These are phyloP conservation scores for Psephotus haematonotus DNA, from an alignment of 2,113 vertebrate species.

Conservation along the genomic window DNA sequence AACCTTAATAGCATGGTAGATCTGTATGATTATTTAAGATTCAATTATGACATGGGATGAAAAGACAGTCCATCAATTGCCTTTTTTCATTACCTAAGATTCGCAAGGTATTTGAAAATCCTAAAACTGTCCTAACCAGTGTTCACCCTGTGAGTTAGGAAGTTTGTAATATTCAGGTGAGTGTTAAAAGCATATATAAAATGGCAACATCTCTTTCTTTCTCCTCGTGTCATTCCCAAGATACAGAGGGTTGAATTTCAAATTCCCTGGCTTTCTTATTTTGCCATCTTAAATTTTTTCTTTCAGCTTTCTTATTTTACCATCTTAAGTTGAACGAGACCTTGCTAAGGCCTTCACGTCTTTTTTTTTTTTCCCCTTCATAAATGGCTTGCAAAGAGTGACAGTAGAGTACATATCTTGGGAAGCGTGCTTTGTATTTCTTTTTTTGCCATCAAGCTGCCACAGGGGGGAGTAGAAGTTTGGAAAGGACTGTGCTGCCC, in stretches of 20 bases:
- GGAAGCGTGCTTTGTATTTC: not conserved
- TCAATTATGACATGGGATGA: not conserved
- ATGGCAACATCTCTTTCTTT: not conserved
- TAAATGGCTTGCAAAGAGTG: not conserved
- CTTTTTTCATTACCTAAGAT: not conserved
- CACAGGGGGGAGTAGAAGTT: conserved; percentile 70
- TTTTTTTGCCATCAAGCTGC: conserved; percentile 44
- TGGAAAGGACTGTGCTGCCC: conserved; percentile 24
- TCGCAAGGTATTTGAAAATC: not conserved
- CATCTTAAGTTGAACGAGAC: not conserved
- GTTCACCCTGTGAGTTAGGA: not conserved
- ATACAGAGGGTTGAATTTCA: not conserved
- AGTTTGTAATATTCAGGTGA: not conserved
- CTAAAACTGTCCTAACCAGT: not conserved
- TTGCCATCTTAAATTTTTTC: not conserved
- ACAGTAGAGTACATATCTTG: not conserved
- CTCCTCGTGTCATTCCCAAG: not conserved
- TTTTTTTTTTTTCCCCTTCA: not conserved
- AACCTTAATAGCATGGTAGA: conserved; percentile 29
- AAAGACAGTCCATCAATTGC: not conserved
- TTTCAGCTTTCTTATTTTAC: not conserved
- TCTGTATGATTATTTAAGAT: not conserved
- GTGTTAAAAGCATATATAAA: not conserved
- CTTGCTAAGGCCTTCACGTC: not conserved
- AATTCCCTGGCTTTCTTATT: not conserved